Percentiles rank a stretch among this genome's conserved stretches.
Conservation (phyloP, 2,888 invertebrate genomes). For the Amblyjoppa fuscipennis region DNA sequence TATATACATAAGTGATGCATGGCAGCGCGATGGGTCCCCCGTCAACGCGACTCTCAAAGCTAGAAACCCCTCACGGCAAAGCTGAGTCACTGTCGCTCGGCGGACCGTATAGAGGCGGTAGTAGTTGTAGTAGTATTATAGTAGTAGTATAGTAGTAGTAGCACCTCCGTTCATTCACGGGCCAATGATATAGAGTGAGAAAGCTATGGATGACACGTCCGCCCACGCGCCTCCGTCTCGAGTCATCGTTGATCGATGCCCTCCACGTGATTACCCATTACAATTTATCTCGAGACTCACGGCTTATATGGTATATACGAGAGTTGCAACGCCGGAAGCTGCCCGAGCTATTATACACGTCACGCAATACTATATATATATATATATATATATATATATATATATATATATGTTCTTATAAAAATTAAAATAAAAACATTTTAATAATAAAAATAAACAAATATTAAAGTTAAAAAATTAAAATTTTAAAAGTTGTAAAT, state of each 20-base stretch:
- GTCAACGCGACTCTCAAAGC: constrained; percentile 31
- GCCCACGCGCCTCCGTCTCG: constrained; percentile 51
- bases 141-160: constrained; percentile 35
- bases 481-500: background rate
- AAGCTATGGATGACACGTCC: constrained; percentile 57
- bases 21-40: background rate
- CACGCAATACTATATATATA: background rate
- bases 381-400: background rate
- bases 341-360: constrained; percentile 7
- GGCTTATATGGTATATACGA: constrained; percentile 2
- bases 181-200: constrained; percentile 57
- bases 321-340: constrained; percentile 52
- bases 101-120: constrained; percentile 16
- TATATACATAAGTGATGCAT: constrained; percentile 15
- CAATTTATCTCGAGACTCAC: constrained; percentile 20
- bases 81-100: constrained; percentile 52
- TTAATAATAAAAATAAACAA: background rate
- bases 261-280: constrained; percentile 36
- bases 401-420: background rate
- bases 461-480: too few species aligned
- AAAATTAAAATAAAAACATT: background rate
- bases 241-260: constrained; percentile 61
- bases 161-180: constrained; percentile 51
- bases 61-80: constrained; percentile 26
- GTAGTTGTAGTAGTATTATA: background rate